These are phyloP conservation scores for Nowickia ferox DNA, from an alignment of 2,888 invertebrate genomes.

Conservation along the genomic window DNA sequence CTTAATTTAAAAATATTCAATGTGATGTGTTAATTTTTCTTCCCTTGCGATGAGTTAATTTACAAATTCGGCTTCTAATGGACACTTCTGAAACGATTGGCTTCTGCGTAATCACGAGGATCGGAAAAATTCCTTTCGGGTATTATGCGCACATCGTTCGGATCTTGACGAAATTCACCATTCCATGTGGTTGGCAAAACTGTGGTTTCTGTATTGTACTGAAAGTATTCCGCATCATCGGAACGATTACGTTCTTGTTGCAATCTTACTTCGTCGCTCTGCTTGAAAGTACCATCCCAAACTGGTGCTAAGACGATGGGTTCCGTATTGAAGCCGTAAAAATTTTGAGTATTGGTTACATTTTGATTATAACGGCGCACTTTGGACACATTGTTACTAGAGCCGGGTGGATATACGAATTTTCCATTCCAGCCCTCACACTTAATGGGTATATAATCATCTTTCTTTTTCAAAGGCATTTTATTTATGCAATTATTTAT, in stretches of 20 bases:
- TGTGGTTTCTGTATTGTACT: constrained; percentile 79
- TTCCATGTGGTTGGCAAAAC: constrained; percentile 81
- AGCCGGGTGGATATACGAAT: constrained; percentile 79
- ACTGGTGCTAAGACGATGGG: constrained; percentile 80
- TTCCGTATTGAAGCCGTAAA: constrained; percentile 80
- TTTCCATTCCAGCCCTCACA: constrained; percentile 83
- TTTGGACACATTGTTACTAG: constrained; percentile 80
- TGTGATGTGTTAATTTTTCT: background rate
- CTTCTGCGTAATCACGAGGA: constrained; percentile 81
- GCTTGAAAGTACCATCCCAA: constrained; percentile 82
- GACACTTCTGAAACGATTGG: constrained; percentile 78
- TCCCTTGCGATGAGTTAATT: background rate
- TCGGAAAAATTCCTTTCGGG: constrained; percentile 82
- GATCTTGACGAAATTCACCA: constrained; percentile 81
- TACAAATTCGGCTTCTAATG: constrained; percentile 64
- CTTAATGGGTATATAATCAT: constrained; percentile 82
- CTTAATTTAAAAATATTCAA: background rate
- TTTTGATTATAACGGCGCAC: constrained; percentile 81
- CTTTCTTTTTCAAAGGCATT: constrained; percentile 79
- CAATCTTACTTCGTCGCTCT: constrained; percentile 78
- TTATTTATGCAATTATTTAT: constrained; percentile 59
- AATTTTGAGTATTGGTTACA: constrained; percentile 80
- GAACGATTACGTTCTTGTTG: constrained; percentile 81
- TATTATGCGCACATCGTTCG: constrained; percentile 81
- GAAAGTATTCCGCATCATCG: constrained; percentile 80